Evolutionary conservation across 1,140 invertebrate genomes (phyloP).

Genomic region (Eupristina koningsbergeri): DNA sequence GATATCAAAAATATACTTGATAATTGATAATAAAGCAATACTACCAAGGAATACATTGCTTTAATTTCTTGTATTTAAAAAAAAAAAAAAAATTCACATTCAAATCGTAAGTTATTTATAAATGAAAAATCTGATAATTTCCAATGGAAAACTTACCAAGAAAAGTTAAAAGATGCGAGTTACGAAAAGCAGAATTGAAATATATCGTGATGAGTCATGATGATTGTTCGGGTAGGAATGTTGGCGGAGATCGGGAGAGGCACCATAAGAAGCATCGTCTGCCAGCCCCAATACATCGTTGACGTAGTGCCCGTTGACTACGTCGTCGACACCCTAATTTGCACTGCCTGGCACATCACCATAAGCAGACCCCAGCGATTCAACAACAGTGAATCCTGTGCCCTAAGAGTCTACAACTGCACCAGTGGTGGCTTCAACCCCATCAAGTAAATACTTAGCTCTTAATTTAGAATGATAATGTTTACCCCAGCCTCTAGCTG

Average conservation of each 20-base stretch:
- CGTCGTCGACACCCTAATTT: conserved; percentile 90
- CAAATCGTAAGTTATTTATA: too few relatives aligned
- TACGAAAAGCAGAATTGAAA: too few relatives aligned
- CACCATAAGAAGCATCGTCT: conserved; percentile 87
- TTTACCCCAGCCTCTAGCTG: neutral
- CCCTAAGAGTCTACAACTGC: conserved; percentile 90
- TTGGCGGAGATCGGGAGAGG: conserved; percentile 90
- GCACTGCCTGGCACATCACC: conserved; percentile 84
- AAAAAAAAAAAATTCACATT: too few relatives aligned
- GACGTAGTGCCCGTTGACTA: conserved; percentile 94
- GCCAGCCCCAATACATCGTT: conserved; percentile 80
- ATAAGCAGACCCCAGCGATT: conserved; percentile 77
- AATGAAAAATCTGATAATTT: too few relatives aligned
- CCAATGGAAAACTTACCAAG: too few relatives aligned
- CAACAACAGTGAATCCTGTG: conserved; percentile 83
- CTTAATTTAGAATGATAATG: neutral
- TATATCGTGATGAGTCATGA: too few relatives aligned
- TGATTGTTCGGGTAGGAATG: conserved; percentile 73
- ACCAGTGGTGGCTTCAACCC: conserved; percentile 89
- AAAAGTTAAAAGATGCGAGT: too few relatives aligned
- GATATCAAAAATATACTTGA: neutral
- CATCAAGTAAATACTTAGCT: conserved; percentile 72
- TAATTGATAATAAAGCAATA: too few relatives aligned
- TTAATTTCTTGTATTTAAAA: too few relatives aligned
- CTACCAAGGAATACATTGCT: too few relatives aligned